Percentiles rank a stretch among this genome's conserved stretches.
Conservation (phyloP, 2,888 invertebrate species). For the Sinodicranocentrus sp. region DNA sequence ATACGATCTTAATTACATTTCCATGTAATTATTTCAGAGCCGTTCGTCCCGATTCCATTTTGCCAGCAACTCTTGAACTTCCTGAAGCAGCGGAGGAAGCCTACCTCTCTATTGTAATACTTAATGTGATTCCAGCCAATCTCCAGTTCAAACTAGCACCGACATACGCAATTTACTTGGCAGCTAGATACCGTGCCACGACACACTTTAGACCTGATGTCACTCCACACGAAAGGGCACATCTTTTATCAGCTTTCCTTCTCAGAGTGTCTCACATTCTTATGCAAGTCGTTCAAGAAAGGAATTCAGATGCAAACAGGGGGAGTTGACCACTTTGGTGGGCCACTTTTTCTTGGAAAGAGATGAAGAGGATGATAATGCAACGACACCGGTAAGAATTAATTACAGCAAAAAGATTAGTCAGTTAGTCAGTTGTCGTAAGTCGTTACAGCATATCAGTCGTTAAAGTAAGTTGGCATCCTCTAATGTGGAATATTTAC, state of each 20-base stretch:
- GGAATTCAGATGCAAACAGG: constrained; percentile 91
- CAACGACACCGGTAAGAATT: constrained; percentile 81
- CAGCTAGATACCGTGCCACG: constrained; percentile 91
- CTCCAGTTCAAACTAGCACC: constrained; percentile 96
- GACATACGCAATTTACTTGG: constrained; percentile 97
- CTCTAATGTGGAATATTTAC: too few species aligned
- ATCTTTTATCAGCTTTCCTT: constrained; percentile 91
- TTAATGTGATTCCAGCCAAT: constrained; percentile 91
- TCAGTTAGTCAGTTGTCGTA: too few species aligned
- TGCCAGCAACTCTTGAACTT: constrained; percentile 96
- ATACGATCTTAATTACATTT: constrained; percentile 26
- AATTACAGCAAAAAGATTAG: not conserved
- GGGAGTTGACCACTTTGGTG: constrained; percentile 90
- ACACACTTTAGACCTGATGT: constrained; percentile 96
- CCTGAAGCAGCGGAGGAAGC: constrained; percentile 96
- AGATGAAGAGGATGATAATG: constrained; percentile 85
- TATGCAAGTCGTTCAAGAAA: constrained; percentile 81
- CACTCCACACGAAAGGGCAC: constrained; percentile 94
- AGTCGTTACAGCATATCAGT: too few species aligned
- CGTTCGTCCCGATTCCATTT: constrained; percentile 77
- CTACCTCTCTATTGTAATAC: constrained; percentile 92
- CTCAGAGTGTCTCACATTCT: constrained; percentile 88
- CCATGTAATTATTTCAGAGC: constrained; percentile 56
- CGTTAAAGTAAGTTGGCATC: too few species aligned
- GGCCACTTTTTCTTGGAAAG: constrained; percentile 88